A percentile compares a stretch with the other conserved stretches of the same genome.
phyloP scores from a whole-genome alignment of 2,797 vertebrate genomes.

The Labeo calbasu region DNA sequence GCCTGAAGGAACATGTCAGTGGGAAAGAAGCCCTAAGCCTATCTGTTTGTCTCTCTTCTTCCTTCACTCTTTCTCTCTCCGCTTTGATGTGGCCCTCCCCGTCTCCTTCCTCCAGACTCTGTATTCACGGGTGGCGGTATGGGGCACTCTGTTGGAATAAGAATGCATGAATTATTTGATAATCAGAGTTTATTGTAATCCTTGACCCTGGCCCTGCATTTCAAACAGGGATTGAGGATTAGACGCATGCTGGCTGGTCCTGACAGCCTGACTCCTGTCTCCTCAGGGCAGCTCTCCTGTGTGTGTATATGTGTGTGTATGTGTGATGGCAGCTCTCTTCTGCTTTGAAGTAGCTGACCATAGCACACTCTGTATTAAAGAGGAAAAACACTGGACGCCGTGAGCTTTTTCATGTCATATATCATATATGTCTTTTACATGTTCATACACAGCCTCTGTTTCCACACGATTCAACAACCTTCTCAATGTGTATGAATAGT shows the following conservation, averaged over 20 bases:
- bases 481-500: not conserved
- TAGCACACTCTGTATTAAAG: constrained; percentile 6
- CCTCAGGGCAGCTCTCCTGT: constrained; percentile 55
- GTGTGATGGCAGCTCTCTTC: constrained; percentile 29
- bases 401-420: not conserved
- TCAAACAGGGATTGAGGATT: constrained; percentile 82
- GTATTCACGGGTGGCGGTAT: constrained; percentile 69
- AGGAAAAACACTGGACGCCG: constrained; percentile 2
- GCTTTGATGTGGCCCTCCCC: constrained; percentile 39
- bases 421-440: not conserved
- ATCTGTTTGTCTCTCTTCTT: not conserved
- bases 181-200: constrained; percentile 84
- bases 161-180: constrained; percentile 84
- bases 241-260: constrained; percentile 62
- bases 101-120: constrained; percentile 55
- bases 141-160: constrained; percentile 76
- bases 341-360: constrained; percentile 47
- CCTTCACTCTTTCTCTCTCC: constrained; percentile 13
- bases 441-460: not conserved
- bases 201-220: constrained; percentile 84
- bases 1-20: constrained; percentile 37
- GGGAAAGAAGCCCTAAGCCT: constrained; percentile 41
- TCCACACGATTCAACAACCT: not conserved
- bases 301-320: constrained; percentile 41
- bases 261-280: constrained; percentile 60